Conservation (phyloP, 2,113 vertebrate genomes). For the Lasiurus cinereus region DNA sequence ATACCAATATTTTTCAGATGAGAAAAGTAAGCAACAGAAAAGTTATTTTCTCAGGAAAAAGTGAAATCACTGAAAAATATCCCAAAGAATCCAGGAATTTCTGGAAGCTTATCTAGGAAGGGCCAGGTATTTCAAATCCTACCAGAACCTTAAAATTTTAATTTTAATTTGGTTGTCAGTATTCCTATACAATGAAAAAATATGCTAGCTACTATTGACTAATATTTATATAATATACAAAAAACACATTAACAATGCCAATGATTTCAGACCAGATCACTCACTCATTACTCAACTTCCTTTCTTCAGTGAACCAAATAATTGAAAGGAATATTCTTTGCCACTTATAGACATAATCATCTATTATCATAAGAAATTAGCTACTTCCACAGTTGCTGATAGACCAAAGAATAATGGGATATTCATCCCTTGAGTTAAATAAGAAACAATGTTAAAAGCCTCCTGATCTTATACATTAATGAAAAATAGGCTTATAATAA, state of each 20-base stretch:
- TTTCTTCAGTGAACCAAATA: slow-evolving; percentile 34
- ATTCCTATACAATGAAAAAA: background rate
- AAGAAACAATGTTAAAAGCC: background rate
- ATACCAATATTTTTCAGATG: slow-evolving; percentile 44
- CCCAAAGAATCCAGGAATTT: slow-evolving; percentile 18
- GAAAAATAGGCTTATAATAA: slow-evolving; percentile 48
- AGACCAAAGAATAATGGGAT: slow-evolving; percentile 28
- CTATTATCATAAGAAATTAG: slow-evolving; percentile 14
- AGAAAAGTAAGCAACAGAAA: slow-evolving; percentile 39
- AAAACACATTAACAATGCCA: slow-evolving; percentile 42
- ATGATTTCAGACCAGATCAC: background rate
- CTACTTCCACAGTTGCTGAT: slow-evolving; percentile 44
- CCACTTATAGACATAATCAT: background rate
- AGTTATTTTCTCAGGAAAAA: slow-evolving; percentile 45
- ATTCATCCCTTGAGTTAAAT: background rate
- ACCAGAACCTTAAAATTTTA: background rate
- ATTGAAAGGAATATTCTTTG: slow-evolving; percentile 44
- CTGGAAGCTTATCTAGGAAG: slow-evolving; percentile 4
- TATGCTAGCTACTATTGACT: background rate
- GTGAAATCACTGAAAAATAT: slow-evolving; percentile 45
- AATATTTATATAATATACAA: background rate
- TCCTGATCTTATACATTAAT: slow-evolving; percentile 31
- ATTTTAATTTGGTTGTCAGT: background rate
- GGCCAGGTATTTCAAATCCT: background rate
- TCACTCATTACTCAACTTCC: slow-evolving; percentile 42